Base-by-base conservation (phyloP, 2,113 vertebrate genomes). In the Oryzias woworae region DNA sequence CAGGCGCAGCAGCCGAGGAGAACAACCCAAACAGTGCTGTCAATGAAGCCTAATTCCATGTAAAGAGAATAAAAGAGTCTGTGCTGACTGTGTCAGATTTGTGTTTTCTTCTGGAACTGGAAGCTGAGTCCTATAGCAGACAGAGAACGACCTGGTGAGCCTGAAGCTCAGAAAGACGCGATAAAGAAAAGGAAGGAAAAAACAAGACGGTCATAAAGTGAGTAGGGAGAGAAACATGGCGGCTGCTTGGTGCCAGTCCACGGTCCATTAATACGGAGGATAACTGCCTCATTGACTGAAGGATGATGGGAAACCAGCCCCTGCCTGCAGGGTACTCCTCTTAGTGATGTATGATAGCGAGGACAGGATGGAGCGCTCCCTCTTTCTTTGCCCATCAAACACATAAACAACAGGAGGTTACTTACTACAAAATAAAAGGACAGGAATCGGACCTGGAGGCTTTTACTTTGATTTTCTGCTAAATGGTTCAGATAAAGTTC, bases 41-140 rank as follows among this genome's bases (percentile, higher is more conserved):
- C 87, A 75, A 81, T 73, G 86, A 83, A 73, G 75, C 80, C 84
- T 83, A 84, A 86, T 84, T 86, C 84, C 78, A 85, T 85, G 82
- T 85, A 85, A 76, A 82, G 69, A 75, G 73, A 86, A 85, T 74
- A 66, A 78, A 75, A 83, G 75, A 53, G 78, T 77, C 62, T 57
- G 69, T 42, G 28, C 76, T 72, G 5, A n/a, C 73, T 75, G 68
- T 51, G 78, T 83, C 56, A 46, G 36, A 75, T 82, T 78, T 73
- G 71, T 75, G 83, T 28, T 28, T 7, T 6, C 4, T 28, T 5
- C 26, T 28, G 26, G 36, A 71, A 61, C 73, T 58, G 5, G 55
- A 59, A 45, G 75, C 58, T 65, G 78, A 80, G 75, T 80, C 68
- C 52, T 78, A 81, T 74, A 57, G 6, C 69, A 56, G 73, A 75